Conservation (phyloP, 2,888 invertebrate species). For the Meiosimyza decipiens region DNA sequence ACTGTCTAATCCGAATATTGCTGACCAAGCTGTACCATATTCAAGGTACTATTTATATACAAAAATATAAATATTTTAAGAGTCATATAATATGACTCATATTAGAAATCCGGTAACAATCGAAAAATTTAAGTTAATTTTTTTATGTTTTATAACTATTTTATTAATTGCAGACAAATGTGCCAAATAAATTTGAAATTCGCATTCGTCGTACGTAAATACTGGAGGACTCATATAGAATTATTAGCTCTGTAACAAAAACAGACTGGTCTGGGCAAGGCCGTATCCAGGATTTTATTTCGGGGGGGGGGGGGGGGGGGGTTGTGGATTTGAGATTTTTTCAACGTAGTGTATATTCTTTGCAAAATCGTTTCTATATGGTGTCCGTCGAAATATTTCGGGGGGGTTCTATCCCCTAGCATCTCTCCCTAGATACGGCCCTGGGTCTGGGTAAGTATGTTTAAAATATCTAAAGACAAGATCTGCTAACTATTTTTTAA, state of each 20-base stretch:
- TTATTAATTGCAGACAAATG: conserved; percentile 78
- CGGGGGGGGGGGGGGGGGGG: too few species aligned
- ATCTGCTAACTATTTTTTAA: background rate
- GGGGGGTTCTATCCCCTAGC: too few species aligned
- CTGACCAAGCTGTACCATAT: conserved; percentile 98
- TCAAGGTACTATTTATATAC: conserved; percentile 98
- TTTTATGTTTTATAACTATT: background rate
- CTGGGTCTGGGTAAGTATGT: conserved; percentile 76
- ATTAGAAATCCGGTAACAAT: conserved; percentile 87
- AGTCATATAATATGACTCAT: too few species aligned
- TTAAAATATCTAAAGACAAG: too few species aligned
- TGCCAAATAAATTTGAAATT: conserved; percentile 98
- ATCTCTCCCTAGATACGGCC: too few species aligned
- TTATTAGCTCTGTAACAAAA: conserved; percentile 90
- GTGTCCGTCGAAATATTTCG: too few species aligned
- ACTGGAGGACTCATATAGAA: conserved; percentile 96
- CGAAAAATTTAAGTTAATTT: background rate
- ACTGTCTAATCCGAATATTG: conserved; percentile 94
- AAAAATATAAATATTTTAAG: conserved; percentile 98
- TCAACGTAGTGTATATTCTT: too few species aligned
- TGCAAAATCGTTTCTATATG: too few species aligned
- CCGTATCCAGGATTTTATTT: too few species aligned
- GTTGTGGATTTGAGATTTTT: too few species aligned
- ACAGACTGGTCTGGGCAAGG: too few species aligned
- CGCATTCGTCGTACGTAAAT: conserved; percentile 91